phyloP scores from a whole-genome alignment of 2,888 invertebrate genomes.

The Linnaemya vulpina region DNA sequence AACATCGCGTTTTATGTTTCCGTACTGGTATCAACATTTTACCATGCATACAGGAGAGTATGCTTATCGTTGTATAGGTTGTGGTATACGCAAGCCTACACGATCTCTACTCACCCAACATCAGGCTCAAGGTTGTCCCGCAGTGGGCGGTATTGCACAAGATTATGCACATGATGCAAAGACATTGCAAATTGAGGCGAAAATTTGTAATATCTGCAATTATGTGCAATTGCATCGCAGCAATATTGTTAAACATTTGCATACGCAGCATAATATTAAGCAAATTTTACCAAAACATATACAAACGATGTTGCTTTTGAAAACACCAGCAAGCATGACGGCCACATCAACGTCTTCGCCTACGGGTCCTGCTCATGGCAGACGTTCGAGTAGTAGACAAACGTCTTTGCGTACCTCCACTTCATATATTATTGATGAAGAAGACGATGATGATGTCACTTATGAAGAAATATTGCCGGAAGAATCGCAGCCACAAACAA shows the following conservation, averaged over 20 bases:
- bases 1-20: slow-evolving; percentile 74
- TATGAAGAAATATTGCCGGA: slow-evolving; percentile 46
- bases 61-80: slow-evolving; percentile 86
- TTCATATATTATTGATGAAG: slow-evolving; percentile 51
- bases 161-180: slow-evolving; percentile 73
- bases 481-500: slow-evolving; percentile 2
- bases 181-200: slow-evolving; percentile 83
- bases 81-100: slow-evolving; percentile 80
- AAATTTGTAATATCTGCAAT: slow-evolving; percentile 88
- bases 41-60: slow-evolving; percentile 92
- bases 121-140: slow-evolving; percentile 71
- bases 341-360: neutral
- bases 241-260: slow-evolving; percentile 86
- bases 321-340: slow-evolving; percentile 58
- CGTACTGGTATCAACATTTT: slow-evolving; percentile 86
- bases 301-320: slow-evolving; percentile 73
- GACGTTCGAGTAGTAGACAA: neutral
- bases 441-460: slow-evolving; percentile 21
- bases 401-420: neutral
- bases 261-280: slow-evolving; percentile 74
- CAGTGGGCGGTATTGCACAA: slow-evolving; percentile 66
- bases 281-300: slow-evolving; percentile 73
- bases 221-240: slow-evolving; percentile 87
- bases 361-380: neutral
- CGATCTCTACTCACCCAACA: slow-evolving; percentile 74